Base-by-base conservation (phyloP, 2,888 invertebrate species). In the Phoronis australis region DNA sequence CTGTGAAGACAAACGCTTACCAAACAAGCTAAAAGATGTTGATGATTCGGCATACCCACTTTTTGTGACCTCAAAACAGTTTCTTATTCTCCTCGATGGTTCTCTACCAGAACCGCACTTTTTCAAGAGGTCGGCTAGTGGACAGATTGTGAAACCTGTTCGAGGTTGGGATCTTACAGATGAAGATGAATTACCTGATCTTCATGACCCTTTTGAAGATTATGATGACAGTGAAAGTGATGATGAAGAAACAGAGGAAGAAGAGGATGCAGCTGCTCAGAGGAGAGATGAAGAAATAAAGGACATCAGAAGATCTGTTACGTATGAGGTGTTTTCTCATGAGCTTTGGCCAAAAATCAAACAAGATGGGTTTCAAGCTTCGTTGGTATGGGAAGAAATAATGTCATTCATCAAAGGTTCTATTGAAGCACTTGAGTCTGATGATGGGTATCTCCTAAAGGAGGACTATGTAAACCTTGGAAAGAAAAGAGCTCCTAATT, bases 301-400 rank as follows among this genome's bases (percentile, higher is more conserved):
- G 39, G 6, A 45, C 48, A 45, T 55, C 50, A 22, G n/a, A 41
- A 49, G 40, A 23, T 49, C 43, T 40, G 31, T 39, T 5, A 12
- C 44, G 6, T 50, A 41, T 45, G 39, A 26, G 25, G 42, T 44
- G 21, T 18, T 23, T 2, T 23, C n/a, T n/a, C n/a, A n/a, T 49
- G 3, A 44, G 48, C 44, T 18, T 38, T 41, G 52, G 42, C 53
- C 50, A 24, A 52, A 47, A 21, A 37, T 43, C n/a, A 31, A 35
- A 4, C 39, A 44, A 48, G 35, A 40, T 6, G 46, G 47, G 9
- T 66, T 59, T 43, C 66, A 70, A 37, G 65, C 69, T 3, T 61
- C 64, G 1, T 52, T 71, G 22, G 61, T 69, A 18, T 71, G 71
- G 71, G 69, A 57, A 37, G 71, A 71, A 43, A 68, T 71, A 26